Evolutionary conservation across 2,797 vertebrate genomes (phyloP), one percentile per base, ranked within the genome.

Genomic region (Poeciliopsis infans): DNA sequence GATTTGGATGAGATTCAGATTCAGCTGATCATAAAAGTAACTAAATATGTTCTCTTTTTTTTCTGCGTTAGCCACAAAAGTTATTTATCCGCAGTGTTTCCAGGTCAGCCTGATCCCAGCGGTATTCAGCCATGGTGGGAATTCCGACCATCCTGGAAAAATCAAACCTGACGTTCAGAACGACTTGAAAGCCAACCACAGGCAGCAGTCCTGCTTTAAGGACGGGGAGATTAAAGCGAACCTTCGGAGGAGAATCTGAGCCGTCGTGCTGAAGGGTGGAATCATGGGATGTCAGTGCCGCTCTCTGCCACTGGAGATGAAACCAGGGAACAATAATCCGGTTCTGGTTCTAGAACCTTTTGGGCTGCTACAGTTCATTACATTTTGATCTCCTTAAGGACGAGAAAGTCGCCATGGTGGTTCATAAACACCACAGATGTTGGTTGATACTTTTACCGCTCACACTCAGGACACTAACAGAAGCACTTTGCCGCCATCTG

Each of bases 1-100:
- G 55, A 74, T 78, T 81, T 78, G 72, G 69, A 83, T 23, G 47
- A 81, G 25, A 83, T 83, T 15, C 41, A 7, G 28, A 25, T 80
- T 10, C 20, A 39, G 59, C 28, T 80, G 46, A 69, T 69, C 61
- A 70, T 10, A 75, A 75, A 53, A 79, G 53, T 81, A 69, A 55
- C n/a, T 43, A 55, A 64, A 25, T 45, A 46, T 55, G 25, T 53
- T 16, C 12, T 16, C 12, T 51, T 4, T 31, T 73, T 73, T 69
- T 46, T 47, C n/a, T 46, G 28, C 8, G 6, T 49, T 15, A 15
- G 11, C 77, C 55, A 55, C 8, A 70, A 69, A 77, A 8, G 31
- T 7, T 73, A 36, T 51, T 13, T 73, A 36, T 36, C 18, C 25
- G 5, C 31, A 36, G 31, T 18, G 20, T 72, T 18, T 20, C 46